Base-by-base conservation (phyloP, 2,888 invertebrate species). In the Opisthograptis luteolata region DNA sequence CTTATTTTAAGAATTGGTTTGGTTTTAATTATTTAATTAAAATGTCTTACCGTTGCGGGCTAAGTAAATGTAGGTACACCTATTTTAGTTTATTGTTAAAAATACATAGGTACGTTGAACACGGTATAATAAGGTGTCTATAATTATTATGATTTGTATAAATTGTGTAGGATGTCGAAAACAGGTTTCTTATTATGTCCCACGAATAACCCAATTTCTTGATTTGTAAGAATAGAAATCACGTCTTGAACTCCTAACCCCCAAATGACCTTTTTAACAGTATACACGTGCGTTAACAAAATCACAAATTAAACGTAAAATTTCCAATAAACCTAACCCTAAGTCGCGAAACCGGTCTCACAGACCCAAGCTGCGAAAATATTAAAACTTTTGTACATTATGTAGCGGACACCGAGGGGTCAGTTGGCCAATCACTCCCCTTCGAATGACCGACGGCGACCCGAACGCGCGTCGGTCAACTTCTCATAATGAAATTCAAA, bases 251-350 rank as follows among this genome's bases (percentile, higher is more conserved):
- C 79, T 64, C 59, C 40, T 76, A 68, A 82, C 83, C 84, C 77
- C 66, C 56, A 48, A 50, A 73, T 83, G 79, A 88, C 82, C 84
- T 81, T 81, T n/a, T 77, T 67, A 75, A 81, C 73, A 76, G 72
- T 77, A 78, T 70, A 75, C 87, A 76, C 85, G 86, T 81, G 87
- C 77, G 70, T 68, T 68, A 59, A 73, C 70, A 68, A 79, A 83
- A 81, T 86, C 74, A 79, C 81, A 88, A 90, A 89, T 90, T 84
- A 87, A 80, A 80, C 86, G 88, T 87, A 82, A 90, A 89, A 87
- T 86, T 86, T 83, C 72, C 81, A 78, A 87, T 85, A 81, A 51
- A 78, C 57, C 46, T 59, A 71, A 73, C 79, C 79, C 73, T 62
- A 45, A 50, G 39, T 42, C 14, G 19, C 8, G 27, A 52, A 81